Conservation (phyloP, 2,797 vertebrate genomes). For the Malacoraja senta region DNA sequence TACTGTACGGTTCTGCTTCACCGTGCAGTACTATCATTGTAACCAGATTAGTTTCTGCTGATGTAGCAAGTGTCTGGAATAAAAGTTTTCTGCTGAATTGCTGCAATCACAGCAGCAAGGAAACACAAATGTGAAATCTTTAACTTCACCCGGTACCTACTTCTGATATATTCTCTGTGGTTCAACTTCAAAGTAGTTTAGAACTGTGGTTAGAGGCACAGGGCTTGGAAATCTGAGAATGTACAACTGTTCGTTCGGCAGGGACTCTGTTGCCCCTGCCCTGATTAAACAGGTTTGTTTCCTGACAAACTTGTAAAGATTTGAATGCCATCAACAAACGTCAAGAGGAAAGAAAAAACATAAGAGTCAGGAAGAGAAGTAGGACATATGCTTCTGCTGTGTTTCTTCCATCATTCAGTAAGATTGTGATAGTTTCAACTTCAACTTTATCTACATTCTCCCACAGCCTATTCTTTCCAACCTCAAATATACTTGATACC, state of each 20-base stretch:
- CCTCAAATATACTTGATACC: too few species aligned
- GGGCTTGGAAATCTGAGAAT: not conserved
- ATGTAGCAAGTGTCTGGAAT: not conserved
- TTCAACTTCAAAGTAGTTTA: not conserved
- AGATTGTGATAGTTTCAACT: too few species aligned
- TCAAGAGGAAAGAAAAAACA: too few species aligned
- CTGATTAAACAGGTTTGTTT: not conserved
- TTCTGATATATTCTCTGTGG: not conserved
- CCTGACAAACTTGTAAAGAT: not conserved
- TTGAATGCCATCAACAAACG: not conserved
- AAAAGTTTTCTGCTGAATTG: not conserved
- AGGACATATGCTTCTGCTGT: too few species aligned
- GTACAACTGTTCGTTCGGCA: not conserved
- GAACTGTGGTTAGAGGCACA: not conserved
- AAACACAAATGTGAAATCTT: not conserved
- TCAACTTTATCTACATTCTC: too few species aligned
- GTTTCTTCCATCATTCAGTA: too few species aligned
- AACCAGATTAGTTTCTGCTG: not conserved
- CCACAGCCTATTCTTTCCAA: too few species aligned
- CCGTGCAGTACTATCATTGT: not conserved
- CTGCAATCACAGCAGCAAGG: not conserved
- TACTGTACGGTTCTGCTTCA: conserved; percentile 22
- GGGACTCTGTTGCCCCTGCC: not conserved
- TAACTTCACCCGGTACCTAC: not conserved
- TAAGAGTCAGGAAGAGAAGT: too few species aligned